Evolutionary conservation across 2,888 invertebrate species (phyloP), one percentile per base, ranked within the genome.

Genomic region (Erebia aethiops): DNA sequence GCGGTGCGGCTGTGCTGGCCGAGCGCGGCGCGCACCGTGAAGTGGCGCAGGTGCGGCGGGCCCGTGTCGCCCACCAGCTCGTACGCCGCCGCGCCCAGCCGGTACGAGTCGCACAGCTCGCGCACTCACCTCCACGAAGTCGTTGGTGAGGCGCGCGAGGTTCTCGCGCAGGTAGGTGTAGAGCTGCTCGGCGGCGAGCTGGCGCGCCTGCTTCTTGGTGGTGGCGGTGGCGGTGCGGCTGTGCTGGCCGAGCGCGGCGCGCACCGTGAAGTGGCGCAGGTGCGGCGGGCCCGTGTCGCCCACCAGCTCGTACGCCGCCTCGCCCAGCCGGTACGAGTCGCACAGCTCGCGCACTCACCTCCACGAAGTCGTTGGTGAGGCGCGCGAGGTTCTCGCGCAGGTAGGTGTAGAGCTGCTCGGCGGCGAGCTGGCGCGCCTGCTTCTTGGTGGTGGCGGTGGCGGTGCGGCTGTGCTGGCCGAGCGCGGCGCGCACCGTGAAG

Each of bases 241-340:
- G 81, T 95, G 94, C 57, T 88, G 88, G 35, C 94, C 94, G 21
- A 96, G 89, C 72, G 81, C 78, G 79, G 95, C 95, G 73, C 93
- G 87, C 75, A 94, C 84, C 0, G 95, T 95, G 84, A 96, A 96
- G 76, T 94, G 89, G 77, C 95, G 94, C 69, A 92, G 90, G 88
- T 96, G 96, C 54, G 96, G 94, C 18, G 96, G 96, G 58, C 96
- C 96, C 76, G 95, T 93, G 84, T 95, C 95, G 16, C 94, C 93
- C 73, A 95, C 91, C 81, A 94, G 90, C 70, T 84, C 80, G 85
- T 95, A 96, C 58, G 85, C 81, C 3, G 94, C 94, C 14, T 82
- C 83, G 18, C 94, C 89, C 67, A 96, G 88, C 74, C 92, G 78
- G 81, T 85, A 90, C 81, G 90, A 84, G 67, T 93, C 81, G 81